Percentiles rank a stretch among this genome's conserved stretches.
Conservation (phyloP, 2,888 invertebrate species). For the Amblyteles armatorius region DNA sequence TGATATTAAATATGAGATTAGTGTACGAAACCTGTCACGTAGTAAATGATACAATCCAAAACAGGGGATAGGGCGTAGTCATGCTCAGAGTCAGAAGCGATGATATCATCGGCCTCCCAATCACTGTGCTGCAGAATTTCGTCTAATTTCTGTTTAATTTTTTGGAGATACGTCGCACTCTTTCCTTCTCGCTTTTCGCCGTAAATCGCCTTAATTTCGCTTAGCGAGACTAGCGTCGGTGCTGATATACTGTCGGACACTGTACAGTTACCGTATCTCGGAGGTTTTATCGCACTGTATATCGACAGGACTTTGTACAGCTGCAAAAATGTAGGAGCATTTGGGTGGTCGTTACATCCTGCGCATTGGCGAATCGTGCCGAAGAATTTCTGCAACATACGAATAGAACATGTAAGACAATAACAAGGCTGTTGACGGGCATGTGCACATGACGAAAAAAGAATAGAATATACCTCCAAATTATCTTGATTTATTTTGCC, state of each 20-base stretch:
- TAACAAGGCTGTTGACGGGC: no score
- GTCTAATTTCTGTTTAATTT: conserved; percentile 30
- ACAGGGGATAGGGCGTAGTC: conserved; percentile 50
- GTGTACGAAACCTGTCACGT: conserved; percentile 54
- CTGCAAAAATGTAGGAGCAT: conserved; percentile 65
- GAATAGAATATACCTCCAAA: conserved; percentile 64
- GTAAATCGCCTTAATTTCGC: conserved; percentile 2
- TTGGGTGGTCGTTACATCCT: conserved; percentile 58
- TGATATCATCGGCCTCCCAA: conserved; percentile 62
- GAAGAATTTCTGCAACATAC: conserved; percentile 57
- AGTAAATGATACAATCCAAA: conserved; percentile 57
- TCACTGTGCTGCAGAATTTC: conserved; percentile 9
- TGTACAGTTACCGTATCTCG: conserved; percentile 66
- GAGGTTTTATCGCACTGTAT: conserved; percentile 57
- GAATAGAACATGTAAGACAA: neutral
- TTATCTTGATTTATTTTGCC: conserved; percentile 71
- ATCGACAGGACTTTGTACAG: conserved; percentile 68
- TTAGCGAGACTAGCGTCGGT: conserved; percentile 36
- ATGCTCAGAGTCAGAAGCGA: conserved; percentile 43
- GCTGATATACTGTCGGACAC: conserved; percentile 50
- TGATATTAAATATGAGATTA: neutral
- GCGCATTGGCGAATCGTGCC: conserved; percentile 58
- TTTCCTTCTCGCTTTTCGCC: conserved; percentile 7
- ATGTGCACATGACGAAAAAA: no score
- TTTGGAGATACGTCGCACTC: neutral